Evolutionary conservation across 1,140 invertebrate species (phyloP), one percentile per base, ranked within the genome.

Genomic region (Penaeus vannamei): DNA sequence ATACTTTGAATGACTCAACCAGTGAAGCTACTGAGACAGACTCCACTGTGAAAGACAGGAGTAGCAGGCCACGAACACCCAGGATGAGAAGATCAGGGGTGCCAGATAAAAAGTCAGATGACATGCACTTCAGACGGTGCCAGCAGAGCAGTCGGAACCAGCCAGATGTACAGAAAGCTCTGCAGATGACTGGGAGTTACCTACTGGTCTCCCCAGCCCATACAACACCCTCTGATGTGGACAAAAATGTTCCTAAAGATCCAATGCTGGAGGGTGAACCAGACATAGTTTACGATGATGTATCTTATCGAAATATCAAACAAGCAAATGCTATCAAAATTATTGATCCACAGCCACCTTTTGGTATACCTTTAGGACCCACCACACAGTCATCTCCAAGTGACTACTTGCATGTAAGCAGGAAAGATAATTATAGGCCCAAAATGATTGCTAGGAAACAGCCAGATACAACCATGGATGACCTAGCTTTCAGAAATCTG

Each of bases 281-380:
- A 7, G 96, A 98, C 93, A 94, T 97, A 8, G 95, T 96, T 8
- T 93, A 95, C 20, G 97, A 98, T 92, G 97, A 98, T 93, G 95
- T 98, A 0, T 95, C 96, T 8, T 97, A 96, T 92, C 94, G 97
- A 90, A 97, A 95, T 91, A 95, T 97, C 83, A 95, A 95, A 92
- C 95, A 96, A 92, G 95, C 96, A 1, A 97, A 96, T 92, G 95
- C 94, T 23, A 93, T 95, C 42, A 96, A 95, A 92, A 94, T 96
- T 2, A 91, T 94, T 0, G 96, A 97, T 86, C 96, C 96, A 14
- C 97, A 98, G 92, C 97, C 97, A 42, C 97, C 96, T 1, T 98
- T 98, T 93, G 97, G 97, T 23, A 98, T 98, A 92, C 97, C 97
- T 0, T 92, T 98, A 19, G 96, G 96, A 10, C 97, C 96, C 17